Evolutionary conservation across 2,888 invertebrate genomes (phyloP).

Genomic region (Oxycera nigricornis): DNA sequence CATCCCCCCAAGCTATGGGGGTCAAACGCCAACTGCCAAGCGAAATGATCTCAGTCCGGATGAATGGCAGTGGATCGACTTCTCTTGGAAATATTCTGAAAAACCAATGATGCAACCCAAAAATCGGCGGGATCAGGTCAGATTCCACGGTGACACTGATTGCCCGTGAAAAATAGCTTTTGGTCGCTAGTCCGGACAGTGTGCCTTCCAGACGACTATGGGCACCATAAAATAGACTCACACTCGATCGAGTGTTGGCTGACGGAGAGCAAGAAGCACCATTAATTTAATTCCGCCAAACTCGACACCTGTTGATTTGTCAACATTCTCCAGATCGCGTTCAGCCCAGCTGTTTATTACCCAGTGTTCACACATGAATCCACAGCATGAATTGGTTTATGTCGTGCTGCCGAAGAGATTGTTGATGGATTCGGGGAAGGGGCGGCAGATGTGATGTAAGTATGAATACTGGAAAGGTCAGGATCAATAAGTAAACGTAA

Average conservation of each 20-base stretch:
- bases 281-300: background rate
- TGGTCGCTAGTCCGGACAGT: no score
- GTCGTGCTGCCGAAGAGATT: no score
- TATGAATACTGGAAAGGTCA: background rate
- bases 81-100: no score
- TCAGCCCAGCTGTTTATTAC: background rate
- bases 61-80: no score
- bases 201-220: no score
- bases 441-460: background rate
- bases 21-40: no score
- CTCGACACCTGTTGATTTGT: constrained; percentile 34
- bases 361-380: no score
- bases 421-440: background rate
- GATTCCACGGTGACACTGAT: no score
- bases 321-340: constrained; percentile 5
- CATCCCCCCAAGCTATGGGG: background rate
- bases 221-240: background rate
- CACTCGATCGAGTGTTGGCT: background rate
- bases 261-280: constrained; percentile 3
- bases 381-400: no score
- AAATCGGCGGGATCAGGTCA: no score
- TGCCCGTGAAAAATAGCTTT: no score
- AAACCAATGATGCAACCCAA: no score
- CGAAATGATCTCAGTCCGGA: background rate
- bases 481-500: background rate